Evolutionary conservation across 2,113 vertebrate genomes (phyloP).

Genomic region (Synchiropus splendidus): DNA sequence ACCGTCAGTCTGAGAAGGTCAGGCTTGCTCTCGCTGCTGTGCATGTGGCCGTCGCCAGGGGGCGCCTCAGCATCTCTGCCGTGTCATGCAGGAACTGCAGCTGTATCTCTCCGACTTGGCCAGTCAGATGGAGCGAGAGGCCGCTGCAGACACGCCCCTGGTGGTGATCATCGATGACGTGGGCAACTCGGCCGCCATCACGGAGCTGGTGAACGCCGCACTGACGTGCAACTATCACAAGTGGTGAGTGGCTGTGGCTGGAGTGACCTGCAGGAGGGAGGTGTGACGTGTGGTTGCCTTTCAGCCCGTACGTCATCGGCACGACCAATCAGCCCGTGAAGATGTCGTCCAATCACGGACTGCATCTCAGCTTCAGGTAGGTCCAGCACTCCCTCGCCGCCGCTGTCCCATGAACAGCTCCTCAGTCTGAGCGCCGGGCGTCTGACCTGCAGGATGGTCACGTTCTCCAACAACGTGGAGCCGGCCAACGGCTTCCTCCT

Average conservation of each 20-base stretch:
- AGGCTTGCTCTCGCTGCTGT: no score
- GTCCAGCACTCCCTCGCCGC: constrained; percentile 2
- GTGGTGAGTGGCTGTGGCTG: constrained; percentile 68
- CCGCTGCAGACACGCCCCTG: constrained; percentile 76
- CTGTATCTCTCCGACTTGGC: constrained; percentile 89
- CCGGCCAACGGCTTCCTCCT: constrained; percentile 89
- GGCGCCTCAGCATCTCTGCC: no score
- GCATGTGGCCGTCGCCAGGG: no score
- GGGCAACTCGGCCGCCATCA: constrained; percentile 77
- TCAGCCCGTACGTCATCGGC: constrained; percentile 90
- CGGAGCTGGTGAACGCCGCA: constrained; percentile 86
- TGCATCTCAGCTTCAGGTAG: constrained; percentile 95
- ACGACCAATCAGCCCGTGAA: constrained; percentile 93
- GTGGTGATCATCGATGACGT: constrained; percentile 90
- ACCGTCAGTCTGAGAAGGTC: constrained; percentile 91
- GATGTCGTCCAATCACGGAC: constrained; percentile 86
- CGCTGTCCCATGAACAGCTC: no score
- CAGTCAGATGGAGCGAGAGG: constrained; percentile 89
- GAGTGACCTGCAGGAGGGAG: neutral
- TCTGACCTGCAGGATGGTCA: constrained; percentile 76
- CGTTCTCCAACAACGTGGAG: constrained; percentile 94
- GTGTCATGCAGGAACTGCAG: constrained; percentile 88
- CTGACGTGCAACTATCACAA: constrained; percentile 98
- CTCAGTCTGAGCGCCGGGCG: neutral
- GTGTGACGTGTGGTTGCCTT: constrained; percentile 12